Percentiles rank a stretch among this genome's conserved stretches.
phyloP scores from a whole-genome alignment of 2,113 vertebrate species.

The Xenotilapia leptura region DNA sequence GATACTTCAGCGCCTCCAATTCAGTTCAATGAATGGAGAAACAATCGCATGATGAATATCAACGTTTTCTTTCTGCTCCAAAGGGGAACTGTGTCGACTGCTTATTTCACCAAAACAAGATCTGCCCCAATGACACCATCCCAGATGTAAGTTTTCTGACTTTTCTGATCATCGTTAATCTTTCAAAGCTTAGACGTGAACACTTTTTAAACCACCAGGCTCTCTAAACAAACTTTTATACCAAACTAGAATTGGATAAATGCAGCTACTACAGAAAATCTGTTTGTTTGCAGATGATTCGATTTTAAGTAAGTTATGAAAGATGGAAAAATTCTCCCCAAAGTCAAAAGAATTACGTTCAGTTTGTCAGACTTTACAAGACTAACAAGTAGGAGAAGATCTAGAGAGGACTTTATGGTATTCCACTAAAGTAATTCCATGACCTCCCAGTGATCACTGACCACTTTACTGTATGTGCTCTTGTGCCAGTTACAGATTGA shows the following conservation, averaged over 20 bases:
- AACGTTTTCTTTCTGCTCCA: neutral
- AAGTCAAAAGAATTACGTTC: neutral
- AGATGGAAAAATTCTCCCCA: neutral
- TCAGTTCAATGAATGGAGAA: neutral
- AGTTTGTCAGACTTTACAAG: neutral
- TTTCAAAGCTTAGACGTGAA: neutral
- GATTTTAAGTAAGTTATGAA: neutral
- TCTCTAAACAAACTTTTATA: neutral
- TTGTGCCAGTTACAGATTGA: neutral
- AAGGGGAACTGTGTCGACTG: constrained; percentile 62
- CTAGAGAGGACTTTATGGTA: neutral
- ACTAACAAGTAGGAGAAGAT: neutral
- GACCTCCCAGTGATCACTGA: neutral
- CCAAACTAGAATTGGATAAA: neutral
- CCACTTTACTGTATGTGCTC: neutral
- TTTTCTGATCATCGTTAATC: neutral
- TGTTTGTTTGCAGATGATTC: neutral
- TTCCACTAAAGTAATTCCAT: neutral
- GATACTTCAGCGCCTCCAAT: neutral
- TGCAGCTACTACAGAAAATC: neutral
- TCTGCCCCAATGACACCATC: constrained; percentile 72
- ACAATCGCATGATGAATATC: neutral
- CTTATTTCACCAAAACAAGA: neutral
- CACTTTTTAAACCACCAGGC: neutral
- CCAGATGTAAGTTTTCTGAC: constrained; percentile 31